These are phyloP conservation scores for Mareca penelope DNA, from an alignment of 2,797 vertebrate genomes.

Conservation along the genomic window DNA sequence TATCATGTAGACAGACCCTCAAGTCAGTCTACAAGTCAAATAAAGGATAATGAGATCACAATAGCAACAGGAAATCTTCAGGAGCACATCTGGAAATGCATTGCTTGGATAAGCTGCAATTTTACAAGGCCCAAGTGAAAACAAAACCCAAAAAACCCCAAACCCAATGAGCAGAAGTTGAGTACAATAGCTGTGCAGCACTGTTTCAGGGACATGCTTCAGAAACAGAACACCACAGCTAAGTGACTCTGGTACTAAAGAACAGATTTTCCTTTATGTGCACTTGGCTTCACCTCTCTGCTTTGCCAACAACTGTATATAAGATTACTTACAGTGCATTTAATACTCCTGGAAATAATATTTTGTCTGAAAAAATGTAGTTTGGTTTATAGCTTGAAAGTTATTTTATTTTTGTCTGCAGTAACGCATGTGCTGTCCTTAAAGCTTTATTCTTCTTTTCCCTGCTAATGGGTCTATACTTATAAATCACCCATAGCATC, in stretches of 20 bases:
- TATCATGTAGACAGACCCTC: neutral
- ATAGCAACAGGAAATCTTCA: neutral
- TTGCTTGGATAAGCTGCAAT: neutral
- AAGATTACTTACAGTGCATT: neutral
- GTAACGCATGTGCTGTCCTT: neutral
- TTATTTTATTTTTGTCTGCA: neutral
- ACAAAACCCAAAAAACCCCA: neutral
- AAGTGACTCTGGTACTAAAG: neutral
- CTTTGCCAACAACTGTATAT: neutral
- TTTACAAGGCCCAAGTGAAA: neutral
- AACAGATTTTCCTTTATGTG: neutral
- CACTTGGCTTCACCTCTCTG: neutral
- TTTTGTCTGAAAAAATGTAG: neutral
- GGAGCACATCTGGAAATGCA: slow-evolving; percentile 9
- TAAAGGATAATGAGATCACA: neutral
- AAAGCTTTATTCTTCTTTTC: neutral
- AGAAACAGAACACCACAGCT: neutral
- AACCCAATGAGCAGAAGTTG: neutral
- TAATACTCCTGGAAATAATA: neutral
- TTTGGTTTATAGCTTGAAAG: neutral
- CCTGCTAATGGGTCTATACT: neutral
- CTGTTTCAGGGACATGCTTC: neutral
- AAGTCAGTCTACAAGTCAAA: neutral
- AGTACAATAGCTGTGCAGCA: neutral
- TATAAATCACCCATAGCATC: neutral